Conservation (phyloP, 2,113 vertebrate genomes). For the Ibidorhyncha struthersii region DNA sequence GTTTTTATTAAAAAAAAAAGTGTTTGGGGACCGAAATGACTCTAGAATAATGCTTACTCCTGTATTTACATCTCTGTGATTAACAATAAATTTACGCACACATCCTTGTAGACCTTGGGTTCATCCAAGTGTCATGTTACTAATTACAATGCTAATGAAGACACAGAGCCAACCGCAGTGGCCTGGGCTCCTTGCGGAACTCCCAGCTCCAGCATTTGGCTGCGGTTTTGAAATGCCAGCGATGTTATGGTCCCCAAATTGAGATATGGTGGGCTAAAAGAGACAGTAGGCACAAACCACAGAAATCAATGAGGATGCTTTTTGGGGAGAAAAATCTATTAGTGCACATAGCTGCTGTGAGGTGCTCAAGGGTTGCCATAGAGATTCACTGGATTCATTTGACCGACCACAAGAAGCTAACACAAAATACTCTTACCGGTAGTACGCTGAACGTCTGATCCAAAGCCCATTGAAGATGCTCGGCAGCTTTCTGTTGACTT, state of each 20-base stretch:
- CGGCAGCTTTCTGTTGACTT: not conserved
- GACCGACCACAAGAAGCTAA: not conserved
- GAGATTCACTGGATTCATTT: not conserved
- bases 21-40: accelerated
- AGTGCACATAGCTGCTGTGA: not conserved
- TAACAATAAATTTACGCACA: not conserved
- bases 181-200: not conserved
- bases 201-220: not conserved
- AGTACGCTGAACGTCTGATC: accelerated
- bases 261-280: not conserved
- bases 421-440: not conserved
- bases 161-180: not conserved
- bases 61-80: not conserved
- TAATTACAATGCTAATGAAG: not conserved
- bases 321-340: not conserved
- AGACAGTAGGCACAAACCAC: not conserved
- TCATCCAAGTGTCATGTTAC: not conserved
- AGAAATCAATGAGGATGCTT: not conserved
- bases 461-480: not conserved
- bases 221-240: not conserved
- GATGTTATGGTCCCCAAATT: not conserved
- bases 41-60: not conserved
- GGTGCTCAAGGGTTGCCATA: constrained; percentile 29
- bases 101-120: not conserved
- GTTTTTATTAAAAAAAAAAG: not conserved